Evolutionary conservation across 2,113 vertebrate genomes (phyloP), one percentile per base, ranked within the genome.

Genomic region (Chaetodon trifascialis): DNA sequence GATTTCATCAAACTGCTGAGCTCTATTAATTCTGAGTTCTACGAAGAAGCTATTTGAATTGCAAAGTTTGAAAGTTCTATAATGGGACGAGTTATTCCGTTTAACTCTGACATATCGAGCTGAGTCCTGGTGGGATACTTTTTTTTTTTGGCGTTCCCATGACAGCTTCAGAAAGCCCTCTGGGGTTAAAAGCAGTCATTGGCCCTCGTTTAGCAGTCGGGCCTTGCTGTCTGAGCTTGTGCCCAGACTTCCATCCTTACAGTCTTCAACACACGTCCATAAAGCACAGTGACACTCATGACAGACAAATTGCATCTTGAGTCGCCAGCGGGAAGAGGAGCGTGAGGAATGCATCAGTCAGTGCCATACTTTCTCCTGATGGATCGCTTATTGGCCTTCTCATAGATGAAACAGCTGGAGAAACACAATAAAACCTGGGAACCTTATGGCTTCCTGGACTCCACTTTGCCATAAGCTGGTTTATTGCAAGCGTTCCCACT

Each of bases 381-480:
- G 73, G 80, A 89, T 92, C 44, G 7, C 74, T 83, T 78, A 58
- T 88, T 80, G 85, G 77, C 91, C 62, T 80, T 85, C 76, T 79
- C 62, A 36, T 76, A 69, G 79, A 83, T 75, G 72, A 85, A 79
- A 80, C 86, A 86, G 70, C 73, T 63, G 65, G 38, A 63, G 75
- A 84, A 87, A 87, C 83, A 47, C 75, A 79, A 66, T 86, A 89
- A 87, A 85, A 76, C 74, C 78, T 38, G 11, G 0, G 76, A 84
- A 73, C 76, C 92, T 1, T 90, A 40, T 93, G 73, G 73, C 90
- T 81, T 79, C 91, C 93, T 75, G 93, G 93, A 79, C 92, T 75
- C 68, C 76, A 23, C 54, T 94, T 82, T 84, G 92, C 63, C 91
- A 92, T 74, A 94, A 96, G 73, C 92, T 92, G 68, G 58, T 95